These are phyloP conservation scores for Geodia barretti DNA, from an alignment of 37 sponge, comb jelly and placozoan species.

Conservation along the genomic window DNA sequence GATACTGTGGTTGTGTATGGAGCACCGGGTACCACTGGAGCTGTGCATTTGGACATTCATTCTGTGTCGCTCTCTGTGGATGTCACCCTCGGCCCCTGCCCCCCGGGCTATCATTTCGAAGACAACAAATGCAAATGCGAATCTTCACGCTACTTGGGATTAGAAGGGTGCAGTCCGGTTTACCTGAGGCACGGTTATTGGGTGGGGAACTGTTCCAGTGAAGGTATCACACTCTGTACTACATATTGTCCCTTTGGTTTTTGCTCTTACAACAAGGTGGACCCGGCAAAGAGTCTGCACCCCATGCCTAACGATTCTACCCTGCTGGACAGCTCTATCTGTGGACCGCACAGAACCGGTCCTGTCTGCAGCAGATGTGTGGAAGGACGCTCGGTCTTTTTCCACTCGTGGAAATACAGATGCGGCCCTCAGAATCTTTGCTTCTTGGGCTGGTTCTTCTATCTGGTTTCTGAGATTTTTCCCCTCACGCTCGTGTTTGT, in stretches of 20 bases:
- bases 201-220: background rate
- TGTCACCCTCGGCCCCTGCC: background rate
- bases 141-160: background rate
- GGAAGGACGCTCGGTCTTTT: slow-evolving; percentile 12
- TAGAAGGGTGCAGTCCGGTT: background rate
- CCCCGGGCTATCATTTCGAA: background rate
- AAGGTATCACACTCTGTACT: background rate
- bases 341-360: slow-evolving; percentile 33
- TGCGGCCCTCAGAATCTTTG: slow-evolving; percentile 17
- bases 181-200: background rate
- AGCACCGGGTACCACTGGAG: background rate
- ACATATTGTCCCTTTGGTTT: slow-evolving; percentile 32
- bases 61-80: background rate
- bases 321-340: slow-evolving; percentile 12
- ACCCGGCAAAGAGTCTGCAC: background rate
- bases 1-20: background rate
- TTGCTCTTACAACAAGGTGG: background rate
- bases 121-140: background rate
- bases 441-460: slow-evolving; percentile 27
- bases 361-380: slow-evolving; percentile 31
- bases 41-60: background rate
- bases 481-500: slow-evolving; percentile 35
- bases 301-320: background rate
- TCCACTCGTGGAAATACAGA: slow-evolving; percentile 13
- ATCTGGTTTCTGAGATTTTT: slow-evolving; percentile 34